These are phyloP conservation scores for Andricus grossulariae DNA, from an alignment of 1,140 invertebrate species.

Conservation along the genomic window DNA sequence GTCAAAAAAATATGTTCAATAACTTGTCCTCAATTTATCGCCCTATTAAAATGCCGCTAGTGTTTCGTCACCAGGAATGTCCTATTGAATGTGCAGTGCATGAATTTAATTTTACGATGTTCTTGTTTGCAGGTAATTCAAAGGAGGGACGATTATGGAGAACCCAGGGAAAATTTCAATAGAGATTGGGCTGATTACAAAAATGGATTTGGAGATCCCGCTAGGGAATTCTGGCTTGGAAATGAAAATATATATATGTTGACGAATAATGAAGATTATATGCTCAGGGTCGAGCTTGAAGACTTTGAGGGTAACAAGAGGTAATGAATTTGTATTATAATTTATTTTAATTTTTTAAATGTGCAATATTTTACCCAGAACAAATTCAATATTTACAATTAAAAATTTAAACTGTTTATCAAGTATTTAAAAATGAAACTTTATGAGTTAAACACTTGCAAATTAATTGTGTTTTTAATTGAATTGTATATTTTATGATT, in stretches of 20 bases:
- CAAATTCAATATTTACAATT: too few relatives aligned
- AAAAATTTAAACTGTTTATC: too few relatives aligned
- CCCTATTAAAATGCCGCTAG: neutral
- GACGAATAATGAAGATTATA: slow-evolving; percentile 95
- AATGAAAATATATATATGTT: slow-evolving; percentile 96
- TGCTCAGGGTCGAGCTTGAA: slow-evolving; percentile 90
- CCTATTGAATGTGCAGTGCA: neutral
- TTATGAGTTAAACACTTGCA: too few relatives aligned
- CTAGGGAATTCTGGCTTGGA: slow-evolving; percentile 94
- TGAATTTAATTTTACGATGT: neutral
- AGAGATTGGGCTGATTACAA: slow-evolving; percentile 97
- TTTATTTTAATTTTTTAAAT: neutral
- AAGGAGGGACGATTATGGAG: slow-evolving; percentile 89
- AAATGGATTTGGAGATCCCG: slow-evolving; percentile 94
- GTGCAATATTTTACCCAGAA: too few relatives aligned
- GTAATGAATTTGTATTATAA: slow-evolving; percentile 69
- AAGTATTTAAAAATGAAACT: too few relatives aligned
- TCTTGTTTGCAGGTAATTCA: slow-evolving; percentile 85
- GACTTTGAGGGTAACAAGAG: slow-evolving; percentile 95
- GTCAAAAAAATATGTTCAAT: neutral
- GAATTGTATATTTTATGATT: too few relatives aligned
- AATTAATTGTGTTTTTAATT: too few relatives aligned
- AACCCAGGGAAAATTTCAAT: slow-evolving; percentile 93
- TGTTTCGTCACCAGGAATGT: slow-evolving; percentile 10
- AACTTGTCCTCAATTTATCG: slow-evolving; percentile 22